Evolutionary conservation across 2,888 invertebrate species (phyloP).

Genomic region (Arrhopalites spinosus): DNA sequence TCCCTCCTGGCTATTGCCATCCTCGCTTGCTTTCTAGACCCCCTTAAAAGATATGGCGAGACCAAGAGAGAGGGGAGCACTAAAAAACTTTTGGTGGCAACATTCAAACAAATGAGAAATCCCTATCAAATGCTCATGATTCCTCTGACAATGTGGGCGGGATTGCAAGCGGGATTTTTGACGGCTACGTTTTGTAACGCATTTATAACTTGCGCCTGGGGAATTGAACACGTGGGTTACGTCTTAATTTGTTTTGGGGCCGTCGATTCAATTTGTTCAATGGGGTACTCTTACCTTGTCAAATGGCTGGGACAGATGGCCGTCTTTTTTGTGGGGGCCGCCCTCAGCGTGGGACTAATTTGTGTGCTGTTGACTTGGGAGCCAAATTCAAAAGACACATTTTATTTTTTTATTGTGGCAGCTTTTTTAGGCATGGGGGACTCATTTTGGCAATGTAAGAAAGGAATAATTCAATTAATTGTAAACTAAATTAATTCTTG

Average conservation of each 20-base stretch:
- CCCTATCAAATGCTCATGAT: constrained; percentile 90
- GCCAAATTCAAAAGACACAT: constrained; percentile 77
- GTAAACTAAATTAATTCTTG: too few species aligned
- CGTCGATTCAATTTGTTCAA: constrained; percentile 87
- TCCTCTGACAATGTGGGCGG: constrained; percentile 94
- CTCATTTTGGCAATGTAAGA: constrained; percentile 89
- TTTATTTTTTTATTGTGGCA: constrained; percentile 85
- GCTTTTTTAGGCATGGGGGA: constrained; percentile 94
- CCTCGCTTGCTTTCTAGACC: constrained; percentile 86
- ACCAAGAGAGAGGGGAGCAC: constrained; percentile 78
- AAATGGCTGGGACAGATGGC: constrained; percentile 91
- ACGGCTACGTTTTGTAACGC: constrained; percentile 64
- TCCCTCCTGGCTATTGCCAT: constrained; percentile 83
- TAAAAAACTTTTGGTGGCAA: constrained; percentile 81
- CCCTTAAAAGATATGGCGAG: constrained; percentile 87
- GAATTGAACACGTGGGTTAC: constrained; percentile 91
- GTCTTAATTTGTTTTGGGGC: constrained; percentile 96
- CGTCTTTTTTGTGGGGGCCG: constrained; percentile 76
- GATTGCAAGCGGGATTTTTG: constrained; percentile 84
- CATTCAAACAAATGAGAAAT: constrained; percentile 86
- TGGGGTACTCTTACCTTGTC: constrained; percentile 83
- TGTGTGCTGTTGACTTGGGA: constrained; percentile 82
- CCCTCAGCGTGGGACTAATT: constrained; percentile 78
- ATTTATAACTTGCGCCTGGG: constrained; percentile 83
- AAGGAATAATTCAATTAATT: too few species aligned